Conservation (phyloP, 2,888 invertebrate genomes). For the Microplitis manilae region DNA sequence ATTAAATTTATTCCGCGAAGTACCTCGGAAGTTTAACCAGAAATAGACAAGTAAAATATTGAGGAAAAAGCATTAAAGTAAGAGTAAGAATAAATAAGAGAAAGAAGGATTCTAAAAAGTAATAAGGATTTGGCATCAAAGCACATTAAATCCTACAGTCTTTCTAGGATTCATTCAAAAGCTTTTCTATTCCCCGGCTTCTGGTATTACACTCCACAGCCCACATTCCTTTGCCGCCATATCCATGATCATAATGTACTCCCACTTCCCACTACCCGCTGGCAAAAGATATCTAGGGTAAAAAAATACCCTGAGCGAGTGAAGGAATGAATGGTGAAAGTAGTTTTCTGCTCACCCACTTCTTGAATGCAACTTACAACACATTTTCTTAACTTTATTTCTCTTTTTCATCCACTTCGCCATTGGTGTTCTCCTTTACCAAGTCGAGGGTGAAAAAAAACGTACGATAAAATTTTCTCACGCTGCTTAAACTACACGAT, state of each 20-base stretch:
- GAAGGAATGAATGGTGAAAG: neutral
- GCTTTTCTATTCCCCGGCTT: conserved; percentile 18
- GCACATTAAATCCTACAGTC: conserved; percentile 26
- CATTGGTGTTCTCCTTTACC: neutral
- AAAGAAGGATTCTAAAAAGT: conserved; percentile 5
- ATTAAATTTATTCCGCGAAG: neutral
- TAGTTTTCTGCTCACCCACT: conserved; percentile 25
- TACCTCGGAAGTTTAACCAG: neutral
- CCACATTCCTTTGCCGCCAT: neutral
- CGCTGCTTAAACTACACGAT: conserved; percentile 30
- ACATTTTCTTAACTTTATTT: conserved; percentile 26
- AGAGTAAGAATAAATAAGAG: neutral
- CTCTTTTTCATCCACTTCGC: neutral
- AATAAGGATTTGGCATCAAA: conserved; percentile 24
- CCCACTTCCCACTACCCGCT: neutral
- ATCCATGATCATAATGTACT: neutral
- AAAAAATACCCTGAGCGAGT: neutral
- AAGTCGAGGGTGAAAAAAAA: neutral
- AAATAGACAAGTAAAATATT: neutral
- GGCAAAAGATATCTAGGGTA: neutral
- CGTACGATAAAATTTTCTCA: conserved; percentile 38
- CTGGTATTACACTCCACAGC: neutral
- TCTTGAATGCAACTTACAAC: conserved; percentile 26
- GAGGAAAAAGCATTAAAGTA: neutral
- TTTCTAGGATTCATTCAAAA: conserved; percentile 26